phyloP scores from a whole-genome alignment of 2,888 invertebrate species.

The Philhelius pedissequus region DNA sequence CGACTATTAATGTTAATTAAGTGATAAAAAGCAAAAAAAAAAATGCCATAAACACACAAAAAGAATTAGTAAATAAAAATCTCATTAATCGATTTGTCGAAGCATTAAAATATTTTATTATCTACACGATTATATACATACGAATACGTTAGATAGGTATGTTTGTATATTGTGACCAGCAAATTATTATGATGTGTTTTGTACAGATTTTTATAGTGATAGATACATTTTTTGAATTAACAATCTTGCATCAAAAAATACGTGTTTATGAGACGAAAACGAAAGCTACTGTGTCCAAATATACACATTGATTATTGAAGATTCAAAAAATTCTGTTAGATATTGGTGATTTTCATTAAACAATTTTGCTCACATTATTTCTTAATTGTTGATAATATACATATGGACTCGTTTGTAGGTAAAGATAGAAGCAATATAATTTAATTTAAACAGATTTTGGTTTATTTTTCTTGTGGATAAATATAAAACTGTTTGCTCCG shows the following conservation, averaged over 20 bases:
- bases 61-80: background rate
- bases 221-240: background rate
- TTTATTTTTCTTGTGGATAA: background rate
- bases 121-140: no score
- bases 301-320: no score
- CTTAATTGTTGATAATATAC: background rate
- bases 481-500: background rate
- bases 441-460: background rate
- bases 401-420: no score
- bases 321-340: no score
- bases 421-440: background rate
- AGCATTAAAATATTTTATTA: background rate
- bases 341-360: no score
- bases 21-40: background rate
- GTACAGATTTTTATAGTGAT: background rate
- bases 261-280: no score
- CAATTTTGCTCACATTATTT: background rate
- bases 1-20: background rate
- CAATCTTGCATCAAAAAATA: no score
- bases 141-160: no score
- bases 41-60: background rate
- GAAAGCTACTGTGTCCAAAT: no score
- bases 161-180: background rate
- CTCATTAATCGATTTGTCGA: background rate
- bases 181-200: background rate